Conservation (phyloP, 2,113 vertebrate genomes). For the Leptobrachium ailaonicum region DNA sequence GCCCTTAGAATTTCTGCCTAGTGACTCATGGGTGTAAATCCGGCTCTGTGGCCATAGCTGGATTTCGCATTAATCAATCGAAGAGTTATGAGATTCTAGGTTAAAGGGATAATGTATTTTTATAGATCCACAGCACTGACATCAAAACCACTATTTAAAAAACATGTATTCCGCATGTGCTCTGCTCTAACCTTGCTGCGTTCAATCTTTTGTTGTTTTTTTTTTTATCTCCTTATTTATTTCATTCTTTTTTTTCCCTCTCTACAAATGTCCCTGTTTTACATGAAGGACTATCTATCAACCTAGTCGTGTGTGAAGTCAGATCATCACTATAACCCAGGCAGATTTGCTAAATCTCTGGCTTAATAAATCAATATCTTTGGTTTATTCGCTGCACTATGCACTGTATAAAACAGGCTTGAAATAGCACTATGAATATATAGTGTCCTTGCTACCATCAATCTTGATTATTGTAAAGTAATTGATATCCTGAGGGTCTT, state of each 20-base stretch:
- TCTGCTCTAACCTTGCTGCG: background rate
- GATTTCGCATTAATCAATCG: too few species aligned
- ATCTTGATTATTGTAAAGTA: slow-evolving; percentile 32
- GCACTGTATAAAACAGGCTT: background rate
- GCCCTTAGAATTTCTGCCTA: too few species aligned
- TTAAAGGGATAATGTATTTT: too few species aligned
- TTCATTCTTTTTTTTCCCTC: too few species aligned
- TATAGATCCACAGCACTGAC: too few species aligned
- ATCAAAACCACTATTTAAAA: background rate
- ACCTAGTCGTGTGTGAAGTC: background rate
- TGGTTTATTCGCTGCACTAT: background rate
- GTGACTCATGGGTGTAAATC: too few species aligned
- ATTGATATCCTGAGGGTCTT: slow-evolving; percentile 38
- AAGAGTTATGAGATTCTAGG: too few species aligned
- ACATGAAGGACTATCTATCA: background rate
- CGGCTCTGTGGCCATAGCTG: too few species aligned
- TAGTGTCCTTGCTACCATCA: slow-evolving; percentile 18
- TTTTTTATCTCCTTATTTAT: too few species aligned
- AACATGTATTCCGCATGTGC: background rate
- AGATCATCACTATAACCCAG: background rate
- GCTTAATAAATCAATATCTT: background rate
- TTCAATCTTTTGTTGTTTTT: too few species aligned
- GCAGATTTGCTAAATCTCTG: background rate
- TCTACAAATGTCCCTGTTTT: background rate
- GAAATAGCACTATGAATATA: slow-evolving; percentile 4